Evolutionary conservation across 2,797 vertebrate species (phyloP), one percentile per base, ranked within the genome.

Genomic region (Ptychadena robeensis): DNA sequence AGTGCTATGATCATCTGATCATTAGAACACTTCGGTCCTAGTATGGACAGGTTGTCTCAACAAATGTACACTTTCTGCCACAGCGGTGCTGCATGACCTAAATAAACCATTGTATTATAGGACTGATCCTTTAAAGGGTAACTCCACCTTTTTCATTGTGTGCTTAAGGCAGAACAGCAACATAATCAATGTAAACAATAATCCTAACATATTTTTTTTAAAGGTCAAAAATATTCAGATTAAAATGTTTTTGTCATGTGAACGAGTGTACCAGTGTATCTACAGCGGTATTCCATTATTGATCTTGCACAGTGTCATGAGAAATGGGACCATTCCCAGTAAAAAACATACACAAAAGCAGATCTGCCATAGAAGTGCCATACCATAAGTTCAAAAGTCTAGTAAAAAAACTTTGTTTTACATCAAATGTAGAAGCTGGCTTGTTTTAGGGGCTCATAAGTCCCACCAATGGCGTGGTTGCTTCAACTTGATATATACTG

Each of bases 21-120:
- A 77, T 70, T 77, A 82, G 73, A 71, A 57, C 74, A 72, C 30
- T 48, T 78, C 48, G 48, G 75, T 73, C 75, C 57, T 82, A 74
- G 38, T 14, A 61, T 32, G 22, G 64, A 53, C 31, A 28, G n/a
- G 25, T 35, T 53, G 37, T 34, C 31, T 18, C 18, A 22, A 0
- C 32, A 66, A 73, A 75, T 64, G 5, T 37, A 57, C 37, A 57
- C 48, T 14, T 27, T 27, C 31, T 69, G n/a, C 11, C 31, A 63
- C n/a, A 67, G 61, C 34, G 38, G 40, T 30, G 3, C 18, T 73
- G 25, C 9, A 53, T 61, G 30, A 35, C 66, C 25, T 15, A 57
- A 27, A 68, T 57, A 25, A 73, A 30, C 31, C 30, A 12, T 75
- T 70, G 14, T 18, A n/a, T 63, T 68, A 18, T 80, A 53, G 72